Evolutionary conservation across 2,113 vertebrate genomes (phyloP).

Genomic region (Pterocles orientalis): DNA sequence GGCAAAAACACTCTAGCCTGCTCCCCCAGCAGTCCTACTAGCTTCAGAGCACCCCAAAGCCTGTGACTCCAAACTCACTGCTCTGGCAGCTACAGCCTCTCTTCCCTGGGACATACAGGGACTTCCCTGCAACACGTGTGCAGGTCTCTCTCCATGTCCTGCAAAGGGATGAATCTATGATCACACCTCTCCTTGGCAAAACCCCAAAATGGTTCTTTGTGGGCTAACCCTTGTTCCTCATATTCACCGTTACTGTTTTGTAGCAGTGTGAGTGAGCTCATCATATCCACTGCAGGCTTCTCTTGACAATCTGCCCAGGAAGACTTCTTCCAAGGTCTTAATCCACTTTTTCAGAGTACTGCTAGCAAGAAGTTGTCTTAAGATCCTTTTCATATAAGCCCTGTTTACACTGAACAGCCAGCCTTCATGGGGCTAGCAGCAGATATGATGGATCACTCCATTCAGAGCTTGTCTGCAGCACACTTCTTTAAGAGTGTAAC

Average conservation of each 20-base stretch:
- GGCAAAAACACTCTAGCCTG: background rate
- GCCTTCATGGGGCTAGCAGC: background rate
- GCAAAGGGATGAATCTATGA: background rate
- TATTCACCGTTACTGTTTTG: background rate
- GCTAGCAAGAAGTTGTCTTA: background rate
- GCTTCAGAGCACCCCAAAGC: background rate
- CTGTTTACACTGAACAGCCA: background rate
- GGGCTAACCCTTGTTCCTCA: background rate
- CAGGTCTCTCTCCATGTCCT: background rate
- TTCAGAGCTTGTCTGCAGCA: background rate
- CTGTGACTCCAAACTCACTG: background rate
- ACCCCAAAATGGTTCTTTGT: background rate
- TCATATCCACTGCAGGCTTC: background rate
- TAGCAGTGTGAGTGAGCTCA: background rate
- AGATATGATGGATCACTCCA: background rate
- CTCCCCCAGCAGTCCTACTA: background rate
- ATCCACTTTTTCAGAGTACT: background rate
- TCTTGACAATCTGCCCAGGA: background rate
- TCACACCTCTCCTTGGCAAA: background rate
- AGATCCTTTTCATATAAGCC: background rate
- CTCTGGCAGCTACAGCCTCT: background rate
- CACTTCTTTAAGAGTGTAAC: background rate
- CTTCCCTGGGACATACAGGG: background rate
- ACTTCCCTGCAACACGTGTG: background rate
- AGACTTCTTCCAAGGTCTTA: background rate